Percentiles rank a stretch among this genome's conserved stretches.
These are phyloP conservation scores for Lepidonotus clava DNA, from an alignment of 2,888 invertebrate genomes.

Conservation along the genomic window DNA sequence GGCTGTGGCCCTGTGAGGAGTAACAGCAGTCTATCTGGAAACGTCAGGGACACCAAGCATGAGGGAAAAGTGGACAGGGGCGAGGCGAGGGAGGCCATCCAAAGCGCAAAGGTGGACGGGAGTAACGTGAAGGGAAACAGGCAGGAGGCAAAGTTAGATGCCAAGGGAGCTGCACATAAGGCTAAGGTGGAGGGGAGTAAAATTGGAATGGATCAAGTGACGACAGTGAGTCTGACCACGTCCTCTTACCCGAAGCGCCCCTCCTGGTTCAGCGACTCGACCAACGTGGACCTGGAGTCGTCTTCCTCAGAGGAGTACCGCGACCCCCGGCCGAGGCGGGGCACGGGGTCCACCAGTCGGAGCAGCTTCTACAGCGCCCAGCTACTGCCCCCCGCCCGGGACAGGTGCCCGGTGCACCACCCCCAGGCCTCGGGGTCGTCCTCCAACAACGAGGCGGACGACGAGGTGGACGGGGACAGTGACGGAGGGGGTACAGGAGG, in stretches of 20 bases:
- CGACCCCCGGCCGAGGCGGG: neutral
- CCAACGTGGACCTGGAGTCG: slow-evolving; percentile 20
- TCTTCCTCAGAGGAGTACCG: slow-evolving; percentile 35
- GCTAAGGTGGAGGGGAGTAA: neutral
- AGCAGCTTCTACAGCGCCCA: neutral
- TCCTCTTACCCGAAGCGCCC: neutral
- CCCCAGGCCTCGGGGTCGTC: neutral
- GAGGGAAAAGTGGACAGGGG: too few relatives aligned
- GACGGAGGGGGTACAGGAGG: neutral
- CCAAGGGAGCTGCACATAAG: neutral
- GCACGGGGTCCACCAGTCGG: neutral
- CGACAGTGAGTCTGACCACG: too few relatives aligned
- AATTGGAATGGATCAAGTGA: too few relatives aligned
- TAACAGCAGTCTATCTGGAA: too few relatives aligned
- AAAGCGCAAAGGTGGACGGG: neutral
- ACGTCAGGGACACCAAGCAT: too few relatives aligned
- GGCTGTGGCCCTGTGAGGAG: too few relatives aligned
- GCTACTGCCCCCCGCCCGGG: neutral
- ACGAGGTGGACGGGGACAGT: slow-evolving; percentile 14
- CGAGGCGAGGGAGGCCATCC: too few relatives aligned
- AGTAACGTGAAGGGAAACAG: neutral
- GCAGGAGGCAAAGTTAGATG: neutral
- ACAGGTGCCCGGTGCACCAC: neutral
- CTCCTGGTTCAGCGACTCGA: slow-evolving; percentile 28
- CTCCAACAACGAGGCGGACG: slow-evolving; percentile 32